Conservation (phyloP, 2,113 vertebrate genomes). For the Athene cunicularia region DNA sequence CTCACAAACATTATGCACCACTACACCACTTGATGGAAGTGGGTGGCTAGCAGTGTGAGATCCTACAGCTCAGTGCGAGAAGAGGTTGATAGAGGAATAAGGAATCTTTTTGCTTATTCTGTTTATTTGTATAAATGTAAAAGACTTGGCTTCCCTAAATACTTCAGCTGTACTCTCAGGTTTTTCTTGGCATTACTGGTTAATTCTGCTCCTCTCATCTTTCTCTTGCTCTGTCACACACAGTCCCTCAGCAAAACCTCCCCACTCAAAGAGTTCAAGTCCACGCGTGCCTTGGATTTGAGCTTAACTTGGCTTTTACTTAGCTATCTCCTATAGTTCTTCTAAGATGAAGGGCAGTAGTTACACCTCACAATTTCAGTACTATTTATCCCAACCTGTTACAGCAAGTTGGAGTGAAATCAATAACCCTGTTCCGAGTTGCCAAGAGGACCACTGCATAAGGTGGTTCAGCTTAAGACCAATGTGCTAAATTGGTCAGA, state of each 20-base stretch:
- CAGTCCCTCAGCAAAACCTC: background rate
- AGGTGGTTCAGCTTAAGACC: background rate
- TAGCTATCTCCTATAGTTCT: background rate
- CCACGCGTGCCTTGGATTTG: background rate
- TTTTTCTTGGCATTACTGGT: background rate
- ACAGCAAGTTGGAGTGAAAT: background rate
- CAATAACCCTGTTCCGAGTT: background rate
- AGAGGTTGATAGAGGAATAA: background rate
- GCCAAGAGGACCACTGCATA: background rate
- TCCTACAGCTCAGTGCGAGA: background rate
- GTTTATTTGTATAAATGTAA: background rate
- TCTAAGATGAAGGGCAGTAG: background rate
- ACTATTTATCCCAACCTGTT: background rate
- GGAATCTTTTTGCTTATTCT: background rate
- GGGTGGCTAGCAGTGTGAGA: background rate
- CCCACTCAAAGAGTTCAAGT: background rate
- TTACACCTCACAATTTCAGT: background rate
- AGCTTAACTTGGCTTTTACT: background rate
- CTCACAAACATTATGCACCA: background rate
- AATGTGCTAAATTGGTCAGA: background rate
- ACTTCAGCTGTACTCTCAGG: background rate
- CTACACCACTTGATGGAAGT: background rate
- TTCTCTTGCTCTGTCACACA: background rate
- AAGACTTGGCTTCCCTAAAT: background rate
- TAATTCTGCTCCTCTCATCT: background rate